Evolutionary conservation across 2,888 invertebrate species (phyloP).

Genomic region (Thera britannica): DNA sequence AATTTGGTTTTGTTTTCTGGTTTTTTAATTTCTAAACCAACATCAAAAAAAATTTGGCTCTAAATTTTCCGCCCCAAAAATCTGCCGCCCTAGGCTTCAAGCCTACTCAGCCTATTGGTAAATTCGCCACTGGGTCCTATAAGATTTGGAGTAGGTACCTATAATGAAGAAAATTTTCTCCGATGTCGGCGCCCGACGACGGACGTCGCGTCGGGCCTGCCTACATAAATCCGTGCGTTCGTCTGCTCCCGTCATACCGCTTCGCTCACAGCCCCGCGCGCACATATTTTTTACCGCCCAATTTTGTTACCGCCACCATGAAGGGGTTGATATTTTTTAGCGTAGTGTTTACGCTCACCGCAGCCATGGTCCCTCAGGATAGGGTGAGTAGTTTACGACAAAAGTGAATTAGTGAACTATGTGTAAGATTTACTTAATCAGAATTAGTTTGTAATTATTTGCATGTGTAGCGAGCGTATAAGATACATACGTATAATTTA

Average conservation of each 20-base stretch:
- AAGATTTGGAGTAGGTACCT: not conserved
- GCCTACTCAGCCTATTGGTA: no score
- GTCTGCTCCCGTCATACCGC: slow-evolving; percentile 53
- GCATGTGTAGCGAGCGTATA: not conserved
- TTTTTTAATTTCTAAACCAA: no score
- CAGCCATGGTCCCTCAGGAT: slow-evolving; percentile 62
- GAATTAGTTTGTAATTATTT: not conserved
- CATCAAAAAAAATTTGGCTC: no score
- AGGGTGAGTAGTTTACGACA: slow-evolving; percentile 64
- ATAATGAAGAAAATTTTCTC: slow-evolving; percentile 8
- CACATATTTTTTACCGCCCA: slow-evolving; percentile 42
- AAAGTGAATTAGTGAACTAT: slow-evolving; percentile 12
- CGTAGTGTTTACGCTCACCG: slow-evolving; percentile 53
- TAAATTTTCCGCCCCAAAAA: no score
- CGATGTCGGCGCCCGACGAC: not conserved
- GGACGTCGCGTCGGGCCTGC: not conserved
- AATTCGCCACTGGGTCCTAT: no score
- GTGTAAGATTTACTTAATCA: not conserved
- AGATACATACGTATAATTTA: not conserved
- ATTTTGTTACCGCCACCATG: slow-evolving; percentile 51
- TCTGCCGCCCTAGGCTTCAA: no score
- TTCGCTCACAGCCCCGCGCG: slow-evolving; percentile 52
- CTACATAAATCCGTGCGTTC: slow-evolving; percentile 40
- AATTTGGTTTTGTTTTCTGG: no score
- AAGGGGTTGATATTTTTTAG: slow-evolving; percentile 57